These are phyloP conservation scores for Vicugna pacos DNA, from an alignment of 2,113 vertebrate genomes.

Conservation along the genomic window DNA sequence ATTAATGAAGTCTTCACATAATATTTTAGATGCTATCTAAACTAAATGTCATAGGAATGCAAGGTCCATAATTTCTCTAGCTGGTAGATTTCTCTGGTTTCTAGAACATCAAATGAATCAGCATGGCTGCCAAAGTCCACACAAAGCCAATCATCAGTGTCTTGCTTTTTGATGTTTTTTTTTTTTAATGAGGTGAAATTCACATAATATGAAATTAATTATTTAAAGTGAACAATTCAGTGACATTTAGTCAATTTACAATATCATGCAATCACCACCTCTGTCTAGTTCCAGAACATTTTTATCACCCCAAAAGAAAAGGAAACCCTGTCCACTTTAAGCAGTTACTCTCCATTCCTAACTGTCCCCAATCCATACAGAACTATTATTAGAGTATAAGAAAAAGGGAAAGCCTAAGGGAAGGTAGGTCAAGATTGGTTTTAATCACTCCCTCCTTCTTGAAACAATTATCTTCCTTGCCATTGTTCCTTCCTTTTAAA, in stretches of 20 bases:
- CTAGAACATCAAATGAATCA: slow-evolving; percentile 93
- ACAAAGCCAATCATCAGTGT: slow-evolving; percentile 92
- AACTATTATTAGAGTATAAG: neutral
- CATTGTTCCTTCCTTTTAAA: neutral
- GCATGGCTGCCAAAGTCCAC: slow-evolving; percentile 91
- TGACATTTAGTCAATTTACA: neutral
- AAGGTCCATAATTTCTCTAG: slow-evolving; percentile 93
- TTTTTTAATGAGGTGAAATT: neutral
- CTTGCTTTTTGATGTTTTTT: slow-evolving; percentile 88
- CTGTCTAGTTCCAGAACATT: neutral
- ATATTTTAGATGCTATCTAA: slow-evolving; percentile 84
- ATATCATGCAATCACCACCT: neutral
- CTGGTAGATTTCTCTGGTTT: slow-evolving; percentile 90
- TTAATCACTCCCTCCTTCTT: neutral
- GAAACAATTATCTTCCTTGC: slow-evolving; percentile 3
- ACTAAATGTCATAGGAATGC: slow-evolving; percentile 88
- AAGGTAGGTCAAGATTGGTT: neutral
- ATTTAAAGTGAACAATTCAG: neutral
- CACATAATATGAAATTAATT: neutral
- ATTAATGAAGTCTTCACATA: slow-evolving; percentile 91
- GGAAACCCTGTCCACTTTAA: neutral
- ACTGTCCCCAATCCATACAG: neutral
- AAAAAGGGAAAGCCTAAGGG: neutral
- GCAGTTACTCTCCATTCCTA: neutral
- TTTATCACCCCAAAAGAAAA: neutral